Evolutionary conservation across 2,113 vertebrate species (phyloP).

Genomic region (Isichthys henryi): DNA sequence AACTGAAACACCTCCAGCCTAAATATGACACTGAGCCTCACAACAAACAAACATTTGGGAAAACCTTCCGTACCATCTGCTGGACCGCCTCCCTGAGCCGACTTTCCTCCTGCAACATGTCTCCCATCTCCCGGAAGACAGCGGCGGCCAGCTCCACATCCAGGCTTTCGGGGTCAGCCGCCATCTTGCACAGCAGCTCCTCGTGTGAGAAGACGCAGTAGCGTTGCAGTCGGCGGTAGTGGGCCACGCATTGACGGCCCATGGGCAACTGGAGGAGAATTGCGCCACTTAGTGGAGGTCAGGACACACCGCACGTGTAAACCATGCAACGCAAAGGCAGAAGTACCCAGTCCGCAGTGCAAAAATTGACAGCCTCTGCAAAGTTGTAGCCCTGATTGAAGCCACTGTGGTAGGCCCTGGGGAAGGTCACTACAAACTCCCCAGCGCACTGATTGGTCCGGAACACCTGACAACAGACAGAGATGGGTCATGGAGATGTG

Average conservation of each 20-base stretch:
- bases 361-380: conserved; percentile 98
- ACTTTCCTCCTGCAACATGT: conserved; percentile 85
- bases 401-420: conserved; percentile 94
- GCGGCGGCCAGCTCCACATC: conserved; percentile 93
- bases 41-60: background rate
- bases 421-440: conserved; percentile 96
- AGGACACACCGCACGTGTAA: background rate
- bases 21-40: background rate
- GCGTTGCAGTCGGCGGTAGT: conserved; percentile 84
- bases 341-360: conserved; percentile 94
- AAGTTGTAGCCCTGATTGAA: conserved; percentile 99
- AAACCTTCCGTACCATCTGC: conserved; percentile 68
- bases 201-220: conserved; percentile 98
- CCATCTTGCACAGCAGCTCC: conserved; percentile 97
- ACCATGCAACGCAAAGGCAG: background rate
- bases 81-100: conserved; percentile 73
- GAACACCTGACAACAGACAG: conserved; percentile 69
- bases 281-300: background rate
- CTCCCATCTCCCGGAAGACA: conserved; percentile 84
- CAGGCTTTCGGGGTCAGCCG: conserved; percentile 85
- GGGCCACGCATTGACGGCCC: conserved; percentile 89
- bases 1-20: background rate
- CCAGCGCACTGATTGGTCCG: conserved; percentile 97
- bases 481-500: background rate
- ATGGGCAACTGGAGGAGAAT: conserved; percentile 68